Conservation (phyloP, 2,797 vertebrate species). For the Cyclura pinguis region DNA sequence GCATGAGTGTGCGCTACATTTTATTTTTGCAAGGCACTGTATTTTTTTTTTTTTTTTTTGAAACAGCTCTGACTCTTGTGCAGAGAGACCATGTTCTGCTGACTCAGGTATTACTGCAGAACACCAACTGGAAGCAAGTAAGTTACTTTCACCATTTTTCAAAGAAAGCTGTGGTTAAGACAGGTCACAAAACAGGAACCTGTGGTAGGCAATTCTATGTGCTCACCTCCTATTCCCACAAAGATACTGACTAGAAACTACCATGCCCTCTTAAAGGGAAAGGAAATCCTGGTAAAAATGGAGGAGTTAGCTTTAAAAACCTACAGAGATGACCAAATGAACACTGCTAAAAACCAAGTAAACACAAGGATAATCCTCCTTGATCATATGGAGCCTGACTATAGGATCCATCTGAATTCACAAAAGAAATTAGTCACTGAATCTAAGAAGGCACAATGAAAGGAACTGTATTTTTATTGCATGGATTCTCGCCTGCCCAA, state of each 20-base stretch:
- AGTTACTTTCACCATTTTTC: slow-evolving; percentile 53
- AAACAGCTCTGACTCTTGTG: slow-evolving; percentile 43
- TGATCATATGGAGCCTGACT: too few species aligned
- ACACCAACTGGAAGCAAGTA: slow-evolving; percentile 43
- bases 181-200: slow-evolving; percentile 4
- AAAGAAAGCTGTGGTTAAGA: slow-evolving; percentile 32
- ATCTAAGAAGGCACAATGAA: not conserved
- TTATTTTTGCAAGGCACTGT: slow-evolving; percentile 31
- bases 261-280: not conserved
- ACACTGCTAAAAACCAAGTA: not conserved
- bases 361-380: not conserved
- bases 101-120: not conserved
- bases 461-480: not conserved
- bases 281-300: slow-evolving; percentile 11
- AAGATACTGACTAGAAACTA: not conserved
- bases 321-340: not conserved
- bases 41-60: not conserved
- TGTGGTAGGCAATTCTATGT: not conserved
- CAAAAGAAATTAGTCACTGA: not conserved
- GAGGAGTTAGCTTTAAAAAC: not conserved
- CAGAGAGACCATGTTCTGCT: slow-evolving; percentile 30
- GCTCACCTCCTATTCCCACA: not conserved
- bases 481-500: not conserved
- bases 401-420: not conserved
- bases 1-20: not conserved